Conservation (phyloP, 2,113 vertebrate genomes). For the Triplophysa tibetana region DNA sequence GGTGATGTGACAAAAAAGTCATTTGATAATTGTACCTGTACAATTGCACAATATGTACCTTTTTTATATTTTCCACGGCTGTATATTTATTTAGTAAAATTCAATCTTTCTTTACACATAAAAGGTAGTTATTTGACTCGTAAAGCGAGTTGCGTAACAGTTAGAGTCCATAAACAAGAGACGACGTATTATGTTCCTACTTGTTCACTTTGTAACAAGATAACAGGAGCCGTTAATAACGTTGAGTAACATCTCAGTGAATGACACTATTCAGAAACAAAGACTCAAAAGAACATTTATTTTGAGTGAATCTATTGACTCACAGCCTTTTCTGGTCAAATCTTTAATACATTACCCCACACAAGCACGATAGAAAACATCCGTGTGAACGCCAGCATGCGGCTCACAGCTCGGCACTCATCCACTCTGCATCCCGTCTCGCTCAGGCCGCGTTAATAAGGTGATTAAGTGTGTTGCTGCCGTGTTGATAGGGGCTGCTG, state of each 20-base stretch:
- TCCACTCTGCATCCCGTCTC: constrained; percentile 35
- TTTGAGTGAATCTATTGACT: constrained; percentile 1
- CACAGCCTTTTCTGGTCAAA: neutral
- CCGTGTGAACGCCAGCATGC: constrained; percentile 45
- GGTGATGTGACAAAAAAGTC: too few relatives aligned
- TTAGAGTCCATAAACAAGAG: neutral
- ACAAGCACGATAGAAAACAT: constrained; percentile 29
- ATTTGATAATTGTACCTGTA: too few relatives aligned
- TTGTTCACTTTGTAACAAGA: neutral
- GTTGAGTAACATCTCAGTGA: neutral
- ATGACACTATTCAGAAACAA: neutral
- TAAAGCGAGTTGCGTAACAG: neutral
- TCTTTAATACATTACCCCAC: constrained; percentile 43
- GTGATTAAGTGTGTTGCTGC: constrained; percentile 53
- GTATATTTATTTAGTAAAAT: too few relatives aligned
- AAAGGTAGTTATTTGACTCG: neutral
- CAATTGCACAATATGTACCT: too few relatives aligned
- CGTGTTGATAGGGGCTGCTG: constrained; percentile 61
- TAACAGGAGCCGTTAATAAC: neutral
- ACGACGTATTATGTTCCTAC: neutral
- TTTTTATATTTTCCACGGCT: too few relatives aligned
- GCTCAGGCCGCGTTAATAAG: constrained; percentile 43
- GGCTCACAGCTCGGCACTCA: constrained; percentile 38
- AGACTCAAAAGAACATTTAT: neutral
- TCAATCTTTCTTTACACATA: too few relatives aligned